Conservation (phyloP, 2,113 vertebrate species). For the Tinamus guttatus region DNA sequence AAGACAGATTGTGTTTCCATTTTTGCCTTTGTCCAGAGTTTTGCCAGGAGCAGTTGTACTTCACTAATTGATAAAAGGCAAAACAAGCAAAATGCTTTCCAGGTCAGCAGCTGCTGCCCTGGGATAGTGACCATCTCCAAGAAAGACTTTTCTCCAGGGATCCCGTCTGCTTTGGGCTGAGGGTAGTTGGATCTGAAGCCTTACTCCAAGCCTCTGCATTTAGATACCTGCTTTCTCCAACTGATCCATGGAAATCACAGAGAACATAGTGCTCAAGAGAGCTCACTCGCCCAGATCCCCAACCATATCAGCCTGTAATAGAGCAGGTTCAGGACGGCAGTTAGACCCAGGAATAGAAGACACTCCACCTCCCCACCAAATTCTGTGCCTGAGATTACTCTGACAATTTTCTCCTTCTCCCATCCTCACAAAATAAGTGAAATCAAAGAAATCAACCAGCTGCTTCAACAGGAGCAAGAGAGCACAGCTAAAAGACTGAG, state of each 20-base stretch:
- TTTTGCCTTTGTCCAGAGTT: neutral
- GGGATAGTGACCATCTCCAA: neutral
- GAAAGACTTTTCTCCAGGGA: neutral
- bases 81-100: neutral
- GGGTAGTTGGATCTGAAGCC: neutral
- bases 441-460: neutral
- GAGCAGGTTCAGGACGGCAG: fast-evolving
- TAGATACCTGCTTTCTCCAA: neutral
- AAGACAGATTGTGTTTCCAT: neutral
- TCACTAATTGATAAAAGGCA: neutral
- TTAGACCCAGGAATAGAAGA: neutral
- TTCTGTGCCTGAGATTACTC: neutral
- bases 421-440: neutral
- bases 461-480: neutral
- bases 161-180: neutral
- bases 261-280: neutral
- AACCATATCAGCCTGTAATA: neutral
- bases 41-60: neutral
- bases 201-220: neutral
- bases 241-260: neutral
- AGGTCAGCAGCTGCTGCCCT: neutral
- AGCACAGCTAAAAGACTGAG: neutral
- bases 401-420: neutral
- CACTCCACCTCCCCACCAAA: neutral
- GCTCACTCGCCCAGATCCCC: neutral